Percentiles rank a stretch among this genome's conserved stretches.
These are phyloP conservation scores for Camelus dromedarius DNA, from an alignment of 2,113 vertebrate species.

Conservation along the genomic window DNA sequence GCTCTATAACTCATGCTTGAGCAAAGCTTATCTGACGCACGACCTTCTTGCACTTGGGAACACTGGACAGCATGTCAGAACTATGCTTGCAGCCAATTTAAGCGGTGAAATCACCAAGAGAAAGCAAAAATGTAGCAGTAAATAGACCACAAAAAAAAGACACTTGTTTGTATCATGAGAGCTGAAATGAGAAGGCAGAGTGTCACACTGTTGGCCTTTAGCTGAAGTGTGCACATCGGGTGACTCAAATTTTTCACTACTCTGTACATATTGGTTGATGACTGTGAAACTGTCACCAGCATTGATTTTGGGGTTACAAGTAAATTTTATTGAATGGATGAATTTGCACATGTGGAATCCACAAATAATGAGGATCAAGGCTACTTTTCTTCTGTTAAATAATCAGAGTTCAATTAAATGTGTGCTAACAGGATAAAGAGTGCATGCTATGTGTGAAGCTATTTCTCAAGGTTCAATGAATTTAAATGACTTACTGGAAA, in stretches of 20 bases:
- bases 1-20: background rate
- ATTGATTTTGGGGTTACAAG: background rate
- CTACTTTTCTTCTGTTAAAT: slow-evolving; percentile 19
- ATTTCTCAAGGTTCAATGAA: background rate
- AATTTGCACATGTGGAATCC: background rate
- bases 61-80: background rate
- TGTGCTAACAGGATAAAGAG: background rate
- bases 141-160: background rate
- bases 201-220: background rate
- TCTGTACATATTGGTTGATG: background rate
- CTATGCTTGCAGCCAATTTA: background rate
- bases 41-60: background rate
- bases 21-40: background rate
- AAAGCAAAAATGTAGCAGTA: background rate
- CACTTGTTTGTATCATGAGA: background rate
- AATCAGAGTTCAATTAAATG: background rate
- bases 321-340: background rate
- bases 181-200: background rate
- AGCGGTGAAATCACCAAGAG: background rate
- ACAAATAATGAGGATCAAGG: background rate
- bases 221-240: background rate
- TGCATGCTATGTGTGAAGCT: background rate
- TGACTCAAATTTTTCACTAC: background rate
- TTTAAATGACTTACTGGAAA: slow-evolving; percentile 33
- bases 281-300: background rate